phyloP scores from a whole-genome alignment of 2,113 vertebrate genomes.

The Eira barbara region DNA sequence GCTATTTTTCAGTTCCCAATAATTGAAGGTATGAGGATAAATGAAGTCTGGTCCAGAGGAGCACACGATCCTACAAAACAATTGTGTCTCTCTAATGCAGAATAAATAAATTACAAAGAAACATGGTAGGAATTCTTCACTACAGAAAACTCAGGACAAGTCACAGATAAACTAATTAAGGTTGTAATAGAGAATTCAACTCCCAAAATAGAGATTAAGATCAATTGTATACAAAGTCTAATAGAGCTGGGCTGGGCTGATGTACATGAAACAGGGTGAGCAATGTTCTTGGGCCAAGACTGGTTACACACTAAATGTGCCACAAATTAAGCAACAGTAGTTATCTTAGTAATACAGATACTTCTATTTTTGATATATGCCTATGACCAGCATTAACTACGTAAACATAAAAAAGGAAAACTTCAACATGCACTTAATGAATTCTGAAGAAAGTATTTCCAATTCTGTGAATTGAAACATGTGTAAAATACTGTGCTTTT shows the following conservation, averaged over 20 bases:
- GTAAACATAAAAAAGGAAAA: background rate
- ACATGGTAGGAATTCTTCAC: background rate
- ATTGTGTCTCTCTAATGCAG: background rate
- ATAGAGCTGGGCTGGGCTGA: background rate
- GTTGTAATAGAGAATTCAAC: background rate
- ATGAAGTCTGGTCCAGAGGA: background rate
- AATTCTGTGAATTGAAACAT: background rate
- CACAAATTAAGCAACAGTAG: background rate
- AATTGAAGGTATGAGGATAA: background rate
- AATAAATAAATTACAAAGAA: background rate
- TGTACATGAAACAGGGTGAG: background rate
- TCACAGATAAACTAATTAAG: background rate
- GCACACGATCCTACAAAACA: background rate
- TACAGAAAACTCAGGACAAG: background rate
- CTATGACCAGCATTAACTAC: background rate
- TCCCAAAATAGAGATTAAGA: background rate
- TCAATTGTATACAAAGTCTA: background rate
- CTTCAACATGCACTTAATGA: background rate
- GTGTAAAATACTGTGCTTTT: background rate
- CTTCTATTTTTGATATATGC: background rate
- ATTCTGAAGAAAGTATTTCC: background rate
- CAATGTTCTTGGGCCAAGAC: no score
- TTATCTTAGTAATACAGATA: background rate
- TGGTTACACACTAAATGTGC: background rate
- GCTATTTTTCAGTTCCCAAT: background rate